phyloP scores from a whole-genome alignment of 2,888 invertebrate species.

The Clunio marinus region DNA sequence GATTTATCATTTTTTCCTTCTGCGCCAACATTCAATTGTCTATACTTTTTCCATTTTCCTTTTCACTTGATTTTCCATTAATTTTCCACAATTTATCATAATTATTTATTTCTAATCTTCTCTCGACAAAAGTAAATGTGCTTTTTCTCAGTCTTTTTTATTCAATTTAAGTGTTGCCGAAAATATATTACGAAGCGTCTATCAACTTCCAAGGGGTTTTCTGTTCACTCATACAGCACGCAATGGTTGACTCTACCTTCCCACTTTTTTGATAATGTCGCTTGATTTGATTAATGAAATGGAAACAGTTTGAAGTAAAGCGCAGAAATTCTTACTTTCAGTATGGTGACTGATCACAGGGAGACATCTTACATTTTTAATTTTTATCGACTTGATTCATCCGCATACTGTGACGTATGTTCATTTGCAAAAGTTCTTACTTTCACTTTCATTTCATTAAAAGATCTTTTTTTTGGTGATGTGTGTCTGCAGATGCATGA shows the following conservation, averaged over 20 bases:
- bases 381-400: neutral
- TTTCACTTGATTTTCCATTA: conserved; percentile 34
- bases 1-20: neutral
- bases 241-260: neutral
- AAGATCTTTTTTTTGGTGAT: neutral
- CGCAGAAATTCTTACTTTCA: neutral
- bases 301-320: neutral
- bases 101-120: conserved; percentile 34
- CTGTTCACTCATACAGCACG: neutral
- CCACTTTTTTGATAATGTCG: neutral
- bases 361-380: neutral
- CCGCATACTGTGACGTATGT: too few relatives aligned
- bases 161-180: neutral
- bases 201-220: neutral
- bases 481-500: neutral
- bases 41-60: conserved; percentile 19
- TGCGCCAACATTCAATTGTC: neutral
- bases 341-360: neutral
- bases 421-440: neutral
- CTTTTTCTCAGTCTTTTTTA: neutral
- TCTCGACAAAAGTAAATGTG: neutral
- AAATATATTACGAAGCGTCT: neutral
- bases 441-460: neutral
- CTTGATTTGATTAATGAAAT: neutral
- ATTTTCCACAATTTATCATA: conserved; percentile 27